Conservation (phyloP, 2,888 invertebrate species). For the Sinotaia quadrata region DNA sequence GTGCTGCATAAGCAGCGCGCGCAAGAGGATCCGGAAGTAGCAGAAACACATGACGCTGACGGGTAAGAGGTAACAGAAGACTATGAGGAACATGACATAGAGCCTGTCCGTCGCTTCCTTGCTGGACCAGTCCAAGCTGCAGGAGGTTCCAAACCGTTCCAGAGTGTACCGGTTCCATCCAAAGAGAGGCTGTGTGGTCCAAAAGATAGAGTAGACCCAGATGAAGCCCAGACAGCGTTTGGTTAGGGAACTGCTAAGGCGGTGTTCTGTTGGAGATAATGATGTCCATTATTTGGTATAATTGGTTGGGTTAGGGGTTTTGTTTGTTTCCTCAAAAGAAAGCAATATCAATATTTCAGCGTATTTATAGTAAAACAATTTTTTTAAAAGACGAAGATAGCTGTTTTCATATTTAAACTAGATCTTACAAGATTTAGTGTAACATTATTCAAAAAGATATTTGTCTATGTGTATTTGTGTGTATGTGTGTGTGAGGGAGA, state of each 20-base stretch:
- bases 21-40: slow-evolving; percentile 31
- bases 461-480: too few relatives aligned
- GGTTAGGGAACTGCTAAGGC: slow-evolving; percentile 17
- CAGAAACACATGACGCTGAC: slow-evolving; percentile 33
- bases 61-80: slow-evolving; percentile 38
- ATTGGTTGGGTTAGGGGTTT: too few relatives aligned
- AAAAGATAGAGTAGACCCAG: slow-evolving; percentile 34
- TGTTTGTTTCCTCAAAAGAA: too few relatives aligned
- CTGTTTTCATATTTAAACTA: too few relatives aligned
- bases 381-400: too few relatives aligned
- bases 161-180: slow-evolving; percentile 41
- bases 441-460: too few relatives aligned
- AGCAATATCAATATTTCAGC: too few relatives aligned
- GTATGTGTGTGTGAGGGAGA: too few relatives aligned
- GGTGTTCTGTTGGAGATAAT: slow-evolving; percentile 34
- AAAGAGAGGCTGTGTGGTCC: slow-evolving; percentile 35
- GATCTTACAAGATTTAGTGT: too few relatives aligned
- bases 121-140: slow-evolving; percentile 41
- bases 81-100: slow-evolving; percentile 32
- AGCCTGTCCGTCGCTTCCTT: slow-evolving; percentile 18
- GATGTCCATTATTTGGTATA: too few relatives aligned
- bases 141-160: slow-evolving; percentile 42
- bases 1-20: not conserved
- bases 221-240: slow-evolving; percentile 15
- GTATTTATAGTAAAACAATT: too few relatives aligned